Evolutionary conservation across 1,140 invertebrate genomes (phyloP), one percentile per base, ranked within the genome.

Genomic region (Saccostrea glomerata): DNA sequence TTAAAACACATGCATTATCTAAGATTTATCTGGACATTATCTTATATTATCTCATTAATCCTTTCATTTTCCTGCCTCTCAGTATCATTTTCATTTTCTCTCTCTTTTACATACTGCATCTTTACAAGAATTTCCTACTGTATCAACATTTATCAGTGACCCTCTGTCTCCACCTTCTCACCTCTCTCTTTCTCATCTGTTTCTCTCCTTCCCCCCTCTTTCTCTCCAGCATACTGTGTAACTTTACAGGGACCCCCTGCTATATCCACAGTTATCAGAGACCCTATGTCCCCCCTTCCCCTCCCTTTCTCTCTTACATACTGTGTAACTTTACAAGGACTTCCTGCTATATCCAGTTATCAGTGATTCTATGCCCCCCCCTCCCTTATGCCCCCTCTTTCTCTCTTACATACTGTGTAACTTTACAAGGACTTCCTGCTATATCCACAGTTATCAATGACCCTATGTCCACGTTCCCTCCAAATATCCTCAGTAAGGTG

Each of bases 221-320:
- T 70, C 66, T 25, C 23, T n/a, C n/a, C 5, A 36, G 56, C 89
- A 90, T 89, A 95, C 94, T 90, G 92, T 12, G 90, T 82, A 12
- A 94, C 89, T 17, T 89, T 82, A 95, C 99, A 99, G 5, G 97
- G 96, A 84, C 98, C 95, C 90, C 98, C 97, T 95, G 99, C 98
- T 12, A 99, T 95, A 5, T 63, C 30, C 30, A 36, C 2, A 36
- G 0, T 36, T 36, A 36, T 97, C 89, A 96, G 97, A 55, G 98
- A 98, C 7, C 99, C 99, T 93, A 99, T 98, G 94, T 99, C 98
- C 77, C 99, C 95, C 95, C 98, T 97, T 90, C 97, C 96, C n/a
- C 99, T 60, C 58, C 15, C 58, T 60, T 20, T 60, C 58, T 73
- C 25, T 13, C 25, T 73, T 0, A 12, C 66, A 9, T 23, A 25